Evolutionary conservation across 2,113 vertebrate genomes (phyloP).

Genomic region (Trochalopteron elliotii): DNA sequence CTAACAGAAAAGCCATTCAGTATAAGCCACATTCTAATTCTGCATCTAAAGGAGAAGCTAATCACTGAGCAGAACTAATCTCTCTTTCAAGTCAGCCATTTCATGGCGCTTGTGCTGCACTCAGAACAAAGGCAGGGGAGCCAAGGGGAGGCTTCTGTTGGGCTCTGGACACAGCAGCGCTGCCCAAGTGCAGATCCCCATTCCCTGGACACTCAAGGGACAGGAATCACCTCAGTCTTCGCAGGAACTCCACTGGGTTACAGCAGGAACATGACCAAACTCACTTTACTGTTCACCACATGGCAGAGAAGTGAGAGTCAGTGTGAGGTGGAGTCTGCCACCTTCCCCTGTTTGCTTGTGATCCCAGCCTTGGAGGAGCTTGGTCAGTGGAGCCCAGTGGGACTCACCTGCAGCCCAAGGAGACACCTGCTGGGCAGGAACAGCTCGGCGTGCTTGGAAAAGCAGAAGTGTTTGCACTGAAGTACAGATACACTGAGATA

Average conservation of each 20-base stretch:
- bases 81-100: neutral
- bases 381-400: neutral
- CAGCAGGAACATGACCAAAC: accelerated
- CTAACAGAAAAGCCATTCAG: neutral
- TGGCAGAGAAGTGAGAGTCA: neutral
- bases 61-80: constrained; percentile 12
- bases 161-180: neutral
- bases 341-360: neutral
- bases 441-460: neutral
- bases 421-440: neutral
- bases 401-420: neutral
- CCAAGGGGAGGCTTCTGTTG: neutral
- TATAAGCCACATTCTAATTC: neutral
- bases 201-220: accelerated
- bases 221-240: neutral
- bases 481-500: neutral
- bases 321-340: neutral
- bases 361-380: neutral
- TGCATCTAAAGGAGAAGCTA: neutral
- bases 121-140: neutral
- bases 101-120: neutral
- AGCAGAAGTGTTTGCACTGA: neutral
- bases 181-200: accelerated
- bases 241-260: neutral
- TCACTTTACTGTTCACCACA: neutral